Conservation (phyloP, 2,888 invertebrate species). For the Sthenelais limicola region DNA sequence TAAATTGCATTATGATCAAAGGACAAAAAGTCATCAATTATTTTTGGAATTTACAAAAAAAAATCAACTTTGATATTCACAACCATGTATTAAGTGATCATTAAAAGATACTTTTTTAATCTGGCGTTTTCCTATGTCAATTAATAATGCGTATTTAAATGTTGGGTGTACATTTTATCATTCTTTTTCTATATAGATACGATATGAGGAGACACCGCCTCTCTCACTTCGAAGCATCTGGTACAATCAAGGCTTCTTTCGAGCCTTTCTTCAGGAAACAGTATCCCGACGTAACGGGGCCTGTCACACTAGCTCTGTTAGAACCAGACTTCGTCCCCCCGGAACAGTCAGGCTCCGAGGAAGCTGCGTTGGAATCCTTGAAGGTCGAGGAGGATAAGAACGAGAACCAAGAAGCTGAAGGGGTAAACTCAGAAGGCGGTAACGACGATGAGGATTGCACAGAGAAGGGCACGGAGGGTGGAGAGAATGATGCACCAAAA, state of each 20-base stretch:
- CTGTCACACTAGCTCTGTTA: background rate
- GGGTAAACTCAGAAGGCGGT: background rate
- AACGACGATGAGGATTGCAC: background rate
- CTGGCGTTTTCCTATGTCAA: too few species aligned
- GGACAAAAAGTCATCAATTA: too few species aligned
- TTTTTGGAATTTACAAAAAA: too few species aligned
- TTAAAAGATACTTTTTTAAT: too few species aligned
- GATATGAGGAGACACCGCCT: constrained; percentile 46
- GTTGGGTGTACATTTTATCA: too few species aligned
- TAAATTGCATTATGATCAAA: too few species aligned
- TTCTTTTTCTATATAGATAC: too few species aligned
- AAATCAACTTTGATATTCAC: too few species aligned
- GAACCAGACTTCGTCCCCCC: background rate
- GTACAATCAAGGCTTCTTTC: constrained; percentile 19
- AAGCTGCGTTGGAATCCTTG: background rate
- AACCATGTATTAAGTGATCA: too few species aligned
- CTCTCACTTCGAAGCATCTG: constrained; percentile 39
- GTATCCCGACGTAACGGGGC: constrained; percentile 1
- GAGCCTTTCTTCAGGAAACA: background rate
- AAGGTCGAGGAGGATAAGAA: background rate
- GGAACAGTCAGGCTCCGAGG: background rate
- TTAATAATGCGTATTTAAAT: too few species aligned
- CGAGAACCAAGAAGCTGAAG: background rate
- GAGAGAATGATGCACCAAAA: background rate
- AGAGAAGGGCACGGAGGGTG: background rate